These are phyloP conservation scores for Drosophila ogumai DNA, from an alignment of 1,140 invertebrate genomes.

Conservation along the genomic window DNA sequence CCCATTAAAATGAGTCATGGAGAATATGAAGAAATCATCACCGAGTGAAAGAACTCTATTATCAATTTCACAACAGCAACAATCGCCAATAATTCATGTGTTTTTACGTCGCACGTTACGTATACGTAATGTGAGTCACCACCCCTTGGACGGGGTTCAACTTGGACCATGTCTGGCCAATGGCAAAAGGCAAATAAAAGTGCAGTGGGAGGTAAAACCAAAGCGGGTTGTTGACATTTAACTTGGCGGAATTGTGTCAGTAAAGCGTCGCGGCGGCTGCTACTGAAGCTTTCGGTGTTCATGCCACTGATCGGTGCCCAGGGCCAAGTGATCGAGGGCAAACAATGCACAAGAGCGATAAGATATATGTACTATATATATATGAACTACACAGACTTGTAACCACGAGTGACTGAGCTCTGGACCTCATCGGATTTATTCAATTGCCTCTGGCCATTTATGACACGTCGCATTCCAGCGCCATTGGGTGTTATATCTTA, in stretches of 20 bases:
- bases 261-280: constrained; percentile 16
- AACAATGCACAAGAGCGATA: constrained; percentile 53
- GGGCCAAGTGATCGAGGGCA: constrained; percentile 50
- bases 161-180: constrained; percentile 12
- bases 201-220: constrained; percentile 12
- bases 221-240: constrained; percentile 38
- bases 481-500: neutral
- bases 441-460: constrained; percentile 9
- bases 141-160: constrained; percentile 37
- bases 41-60: neutral
- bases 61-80: constrained; percentile 52
- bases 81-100: constrained; percentile 34
- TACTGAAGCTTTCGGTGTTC: constrained; percentile 24
- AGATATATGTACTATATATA: constrained; percentile 35
- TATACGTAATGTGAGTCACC: constrained; percentile 44
- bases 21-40: neutral
- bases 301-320: constrained; percentile 43
- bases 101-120: constrained; percentile 23
- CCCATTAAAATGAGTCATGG: constrained; percentile 6
- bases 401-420: constrained; percentile 18
- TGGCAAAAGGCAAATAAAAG: constrained; percentile 12
- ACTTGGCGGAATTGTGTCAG: constrained; percentile 43
- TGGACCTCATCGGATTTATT: neutral
- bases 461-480: constrained; percentile 28
- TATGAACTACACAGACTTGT: neutral